These are phyloP conservation scores for Salmo trutta DNA, from an alignment of 2,797 vertebrate genomes.

Conservation along the genomic window DNA sequence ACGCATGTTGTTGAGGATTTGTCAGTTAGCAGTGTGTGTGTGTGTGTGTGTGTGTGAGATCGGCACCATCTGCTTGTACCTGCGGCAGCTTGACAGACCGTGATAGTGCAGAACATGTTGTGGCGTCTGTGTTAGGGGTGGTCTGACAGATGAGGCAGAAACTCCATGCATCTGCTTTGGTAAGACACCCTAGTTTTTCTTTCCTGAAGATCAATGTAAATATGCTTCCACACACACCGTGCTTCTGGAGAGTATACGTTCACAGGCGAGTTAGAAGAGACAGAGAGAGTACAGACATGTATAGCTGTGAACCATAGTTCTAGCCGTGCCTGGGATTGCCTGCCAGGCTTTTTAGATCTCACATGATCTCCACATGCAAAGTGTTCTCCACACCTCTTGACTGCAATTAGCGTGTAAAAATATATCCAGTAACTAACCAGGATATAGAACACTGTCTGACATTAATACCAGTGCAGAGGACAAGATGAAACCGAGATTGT, in stretches of 20 bases:
- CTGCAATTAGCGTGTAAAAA: neutral
- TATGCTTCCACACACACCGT: neutral
- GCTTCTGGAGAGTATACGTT: neutral
- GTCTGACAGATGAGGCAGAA: constrained; percentile 6
- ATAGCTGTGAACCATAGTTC: no score
- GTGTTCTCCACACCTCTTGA: neutral
- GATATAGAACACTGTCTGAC: neutral
- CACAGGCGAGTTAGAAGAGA: no score
- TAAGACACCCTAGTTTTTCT: constrained; percentile 22
- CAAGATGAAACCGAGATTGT: neutral
- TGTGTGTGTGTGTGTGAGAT: neutral
- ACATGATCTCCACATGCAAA: neutral
- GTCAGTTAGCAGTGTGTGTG: no score
- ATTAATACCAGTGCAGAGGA: neutral
- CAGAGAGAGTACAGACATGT: neutral
- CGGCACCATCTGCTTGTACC: constrained; percentile 20
- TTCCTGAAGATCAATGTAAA: neutral
- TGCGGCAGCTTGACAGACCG: neutral
- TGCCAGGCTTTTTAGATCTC: no score
- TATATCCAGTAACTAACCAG: neutral
- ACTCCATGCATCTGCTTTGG: constrained; percentile 13
- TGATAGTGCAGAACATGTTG: no score
- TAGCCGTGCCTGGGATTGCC: no score
- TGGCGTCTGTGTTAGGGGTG: neutral
- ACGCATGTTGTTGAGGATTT: no score